These are phyloP conservation scores for Campoletis raptor DNA, from an alignment of 2,888 invertebrate species.

Conservation along the genomic window DNA sequence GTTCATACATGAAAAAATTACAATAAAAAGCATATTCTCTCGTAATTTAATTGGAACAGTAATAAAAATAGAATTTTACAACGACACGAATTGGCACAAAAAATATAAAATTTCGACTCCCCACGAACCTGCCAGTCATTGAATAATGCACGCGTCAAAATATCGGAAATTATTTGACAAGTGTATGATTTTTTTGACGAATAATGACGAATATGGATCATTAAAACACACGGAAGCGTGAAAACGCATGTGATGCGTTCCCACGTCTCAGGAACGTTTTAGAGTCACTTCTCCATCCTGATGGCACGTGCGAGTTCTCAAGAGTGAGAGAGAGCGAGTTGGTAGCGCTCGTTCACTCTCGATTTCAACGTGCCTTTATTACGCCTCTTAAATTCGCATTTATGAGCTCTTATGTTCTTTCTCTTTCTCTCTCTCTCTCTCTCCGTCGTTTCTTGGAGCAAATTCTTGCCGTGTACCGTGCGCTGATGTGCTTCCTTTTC, in stretches of 20 bases:
- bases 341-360: conserved; percentile 82
- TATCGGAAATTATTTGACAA: not conserved
- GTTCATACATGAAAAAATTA: not conserved
- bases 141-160: not conserved
- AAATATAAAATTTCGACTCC: not conserved
- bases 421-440: conserved; percentile 71
- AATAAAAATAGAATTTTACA: not conserved
- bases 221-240: conserved; percentile 65
- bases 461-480: conserved; percentile 55
- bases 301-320: conserved; percentile 78
- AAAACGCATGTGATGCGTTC: conserved; percentile 59
- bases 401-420: conserved; percentile 85
- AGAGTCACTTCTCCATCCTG: conserved; percentile 70
- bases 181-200: not conserved
- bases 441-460: conserved; percentile 33
- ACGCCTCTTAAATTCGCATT: conserved; percentile 85
- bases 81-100: not conserved
- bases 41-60: not conserved
- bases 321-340: conserved; percentile 44
- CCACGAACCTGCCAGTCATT: not conserved
- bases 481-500: conserved; percentile 62
- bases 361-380: conserved; percentile 85
- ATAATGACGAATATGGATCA: conserved; percentile 43
- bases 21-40: not conserved
- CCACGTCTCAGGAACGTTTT: conserved; percentile 52